phyloP scores from a whole-genome alignment of 1,140 invertebrate species.

The Halictus rubicundus region DNA sequence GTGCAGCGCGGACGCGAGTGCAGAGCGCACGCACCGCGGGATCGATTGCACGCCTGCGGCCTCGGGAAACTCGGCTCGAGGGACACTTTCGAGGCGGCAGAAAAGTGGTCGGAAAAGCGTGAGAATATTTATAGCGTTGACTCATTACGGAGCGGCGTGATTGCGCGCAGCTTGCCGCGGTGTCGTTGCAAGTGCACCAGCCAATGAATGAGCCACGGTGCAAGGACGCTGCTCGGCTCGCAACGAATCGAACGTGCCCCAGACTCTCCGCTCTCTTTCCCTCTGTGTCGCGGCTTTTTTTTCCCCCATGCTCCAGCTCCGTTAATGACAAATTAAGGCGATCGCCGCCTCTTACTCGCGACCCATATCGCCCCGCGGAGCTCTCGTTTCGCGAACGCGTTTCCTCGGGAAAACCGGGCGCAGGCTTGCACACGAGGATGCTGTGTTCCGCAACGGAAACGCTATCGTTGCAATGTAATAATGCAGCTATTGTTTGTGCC shows the following conservation, averaged over 20 bases:
- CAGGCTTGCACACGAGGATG: no score
- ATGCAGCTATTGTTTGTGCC: no score
- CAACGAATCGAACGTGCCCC: conserved; percentile 63
- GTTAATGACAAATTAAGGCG: conserved; percentile 60
- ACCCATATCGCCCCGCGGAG: conserved; percentile 52
- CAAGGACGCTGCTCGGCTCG: conserved; percentile 54
- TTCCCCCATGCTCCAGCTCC: neutral
- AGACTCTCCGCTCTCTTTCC: conserved; percentile 71
- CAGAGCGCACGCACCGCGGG: neutral
- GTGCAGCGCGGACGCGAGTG: conserved; percentile 11
- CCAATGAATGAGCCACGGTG: conserved; percentile 66
- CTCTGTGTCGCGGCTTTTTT: conserved; percentile 18
- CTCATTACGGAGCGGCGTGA: conserved; percentile 54
- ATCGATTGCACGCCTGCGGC: neutral
- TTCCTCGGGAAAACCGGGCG: neutral
- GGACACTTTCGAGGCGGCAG: conserved; percentile 24
- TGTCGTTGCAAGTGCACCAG: conserved; percentile 50
- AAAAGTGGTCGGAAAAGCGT: conserved; percentile 53
- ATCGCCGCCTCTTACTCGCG: conserved; percentile 60
- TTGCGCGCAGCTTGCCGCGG: conserved; percentile 52
- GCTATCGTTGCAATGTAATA: no score
- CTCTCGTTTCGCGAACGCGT: conserved; percentile 26
- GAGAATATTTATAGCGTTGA: conserved; percentile 63
- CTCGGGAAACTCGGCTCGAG: conserved; percentile 34
- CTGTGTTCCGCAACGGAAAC: no score